A percentile compares a stretch with the other conserved stretches of the same genome.
phyloP scores from a whole-genome alignment of 2,888 invertebrate genomes.

The Brachynemurus nebulosus region DNA sequence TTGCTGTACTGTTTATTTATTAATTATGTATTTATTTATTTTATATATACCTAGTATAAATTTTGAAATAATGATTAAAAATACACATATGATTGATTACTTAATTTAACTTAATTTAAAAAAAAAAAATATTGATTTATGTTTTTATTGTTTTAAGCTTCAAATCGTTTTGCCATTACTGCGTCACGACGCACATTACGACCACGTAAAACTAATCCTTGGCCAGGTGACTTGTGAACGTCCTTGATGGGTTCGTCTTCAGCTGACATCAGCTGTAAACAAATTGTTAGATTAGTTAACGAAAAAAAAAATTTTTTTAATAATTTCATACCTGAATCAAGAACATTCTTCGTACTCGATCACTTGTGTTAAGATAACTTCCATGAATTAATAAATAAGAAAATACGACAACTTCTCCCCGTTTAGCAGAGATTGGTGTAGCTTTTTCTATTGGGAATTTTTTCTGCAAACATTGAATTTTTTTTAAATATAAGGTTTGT shows the following conservation, averaged over 20 bases:
- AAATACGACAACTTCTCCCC: conserved; percentile 43
- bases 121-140: too few species aligned
- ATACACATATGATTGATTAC: too few species aligned
- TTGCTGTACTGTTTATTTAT: too few species aligned
- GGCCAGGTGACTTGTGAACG: conserved; percentile 35
- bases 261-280: conserved; percentile 35
- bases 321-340: conserved; percentile 24
- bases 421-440: conserved; percentile 35
- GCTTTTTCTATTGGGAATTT: conserved; percentile 36
- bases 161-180: conserved; percentile 8
- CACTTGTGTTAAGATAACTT: conserved; percentile 37
- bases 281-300: not conserved
- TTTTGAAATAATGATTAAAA: too few species aligned
- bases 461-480: conserved; percentile 24
- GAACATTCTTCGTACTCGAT: conserved; percentile 37
- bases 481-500: too few species aligned
- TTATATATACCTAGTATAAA: too few species aligned
- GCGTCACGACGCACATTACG: conserved; percentile 30
- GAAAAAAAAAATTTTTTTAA: not conserved
- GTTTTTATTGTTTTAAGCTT: not conserved
- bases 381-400: conserved; percentile 44
- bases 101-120: too few species aligned
- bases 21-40: too few species aligned
- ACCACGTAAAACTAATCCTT: conserved; percentile 41
- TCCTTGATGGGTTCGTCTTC: conserved; percentile 36